Conservation (phyloP, 1,140 invertebrate genomes). For the Lethocerus indicus region DNA sequence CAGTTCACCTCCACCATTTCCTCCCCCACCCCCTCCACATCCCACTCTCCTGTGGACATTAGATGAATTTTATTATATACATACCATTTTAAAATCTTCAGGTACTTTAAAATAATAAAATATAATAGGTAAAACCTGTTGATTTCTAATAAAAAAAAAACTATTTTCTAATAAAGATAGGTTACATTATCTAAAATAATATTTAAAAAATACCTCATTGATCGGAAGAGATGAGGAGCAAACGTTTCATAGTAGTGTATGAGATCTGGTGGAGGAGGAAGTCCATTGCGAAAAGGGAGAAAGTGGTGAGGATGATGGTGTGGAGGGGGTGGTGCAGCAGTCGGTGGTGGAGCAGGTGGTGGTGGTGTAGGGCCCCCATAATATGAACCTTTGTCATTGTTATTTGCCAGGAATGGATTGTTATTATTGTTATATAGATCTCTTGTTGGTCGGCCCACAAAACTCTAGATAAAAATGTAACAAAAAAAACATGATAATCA, state of each 20-base stretch:
- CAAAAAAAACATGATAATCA: too few species aligned
- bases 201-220: constrained; percentile 5
- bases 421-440: constrained; percentile 13
- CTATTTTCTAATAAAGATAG: background rate
- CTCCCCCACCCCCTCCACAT: constrained; percentile 17
- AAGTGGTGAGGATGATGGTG: background rate
- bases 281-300: background rate
- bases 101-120: too few species aligned
- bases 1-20: constrained; percentile 43
- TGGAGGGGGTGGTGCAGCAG: background rate
- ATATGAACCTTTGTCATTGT: background rate
- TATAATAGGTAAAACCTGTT: too few species aligned
- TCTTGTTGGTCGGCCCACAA: too few species aligned
- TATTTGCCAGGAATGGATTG: constrained; percentile 11
- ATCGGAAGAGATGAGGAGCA: constrained; percentile 7
- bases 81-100: too few species aligned
- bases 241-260: constrained; percentile 11
- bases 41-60: too few species aligned
- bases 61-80: too few species aligned
- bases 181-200: background rate
- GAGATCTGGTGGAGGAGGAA: constrained; percentile 8
- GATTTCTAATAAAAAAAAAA: too few species aligned
- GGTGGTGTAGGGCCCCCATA: background rate
- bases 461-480: too few species aligned
- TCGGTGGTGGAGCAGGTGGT: background rate